These are phyloP conservation scores for Drosophila nigromelanica DNA, from an alignment of 1,140 invertebrate genomes.

Conservation along the genomic window DNA sequence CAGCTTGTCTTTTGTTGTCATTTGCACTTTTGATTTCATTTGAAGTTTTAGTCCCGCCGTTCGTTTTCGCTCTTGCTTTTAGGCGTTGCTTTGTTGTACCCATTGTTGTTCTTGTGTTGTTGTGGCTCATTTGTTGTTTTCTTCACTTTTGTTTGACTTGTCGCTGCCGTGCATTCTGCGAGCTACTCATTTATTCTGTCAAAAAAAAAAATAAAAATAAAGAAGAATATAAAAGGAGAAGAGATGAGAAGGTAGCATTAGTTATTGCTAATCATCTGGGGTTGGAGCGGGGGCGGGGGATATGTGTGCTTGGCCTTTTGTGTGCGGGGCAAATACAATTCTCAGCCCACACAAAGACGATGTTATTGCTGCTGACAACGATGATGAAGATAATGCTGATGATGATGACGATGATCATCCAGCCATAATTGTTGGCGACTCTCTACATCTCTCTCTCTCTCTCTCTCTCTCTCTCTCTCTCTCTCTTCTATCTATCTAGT, in stretches of 20 bases:
- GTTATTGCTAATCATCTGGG: conserved; percentile 39
- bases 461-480: conserved; percentile 1
- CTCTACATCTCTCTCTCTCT: neutral
- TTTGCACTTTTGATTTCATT: conserved; percentile 82
- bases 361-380: conserved; percentile 31
- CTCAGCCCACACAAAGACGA: conserved; percentile 55
- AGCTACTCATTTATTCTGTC: conserved; percentile 31
- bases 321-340: conserved; percentile 22
- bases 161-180: conserved; percentile 46
- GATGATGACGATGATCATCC: conserved; percentile 62
- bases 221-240: neutral
- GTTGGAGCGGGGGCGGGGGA: neutral
- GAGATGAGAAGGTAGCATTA: conserved; percentile 20
- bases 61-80: conserved; percentile 43
- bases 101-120: conserved; percentile 28
- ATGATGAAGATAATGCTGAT: conserved; percentile 42
- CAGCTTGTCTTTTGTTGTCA: conserved; percentile 73
- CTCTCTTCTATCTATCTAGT: neutral
- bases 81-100: conserved; percentile 9
- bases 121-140: conserved; percentile 49
- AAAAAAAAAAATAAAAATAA: neutral
- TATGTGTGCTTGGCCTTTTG: conserved; percentile 24
- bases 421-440: conserved; percentile 56
- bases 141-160: conserved; percentile 66
- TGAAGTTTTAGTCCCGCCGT: conserved; percentile 47